Evolutionary conservation across 2,113 vertebrate species (phyloP).

Genomic region (Xyliphius kryptos): DNA sequence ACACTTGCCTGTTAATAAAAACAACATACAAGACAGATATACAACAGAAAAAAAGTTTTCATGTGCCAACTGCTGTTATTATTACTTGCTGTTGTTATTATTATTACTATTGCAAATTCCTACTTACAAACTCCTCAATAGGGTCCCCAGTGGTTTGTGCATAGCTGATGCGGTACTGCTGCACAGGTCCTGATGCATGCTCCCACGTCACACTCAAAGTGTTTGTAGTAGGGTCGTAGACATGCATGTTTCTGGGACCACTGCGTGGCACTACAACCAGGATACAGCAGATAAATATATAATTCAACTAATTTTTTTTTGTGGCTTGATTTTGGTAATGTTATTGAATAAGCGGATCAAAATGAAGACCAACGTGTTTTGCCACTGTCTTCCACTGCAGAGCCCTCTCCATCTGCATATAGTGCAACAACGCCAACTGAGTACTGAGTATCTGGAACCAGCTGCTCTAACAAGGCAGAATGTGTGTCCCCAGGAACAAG

Average conservation of each 20-base stretch:
- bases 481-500: conserved; percentile 76
- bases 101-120: conserved; percentile 45
- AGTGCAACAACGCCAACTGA: conserved; percentile 80
- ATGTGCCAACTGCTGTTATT: neutral
- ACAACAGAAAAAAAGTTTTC: neutral
- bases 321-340: neutral
- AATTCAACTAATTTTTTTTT: neutral
- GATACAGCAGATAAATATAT: neutral
- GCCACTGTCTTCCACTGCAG: conserved; percentile 67
- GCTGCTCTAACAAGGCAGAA: conserved; percentile 72
- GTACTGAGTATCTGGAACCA: conserved; percentile 80
- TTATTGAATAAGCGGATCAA: neutral
- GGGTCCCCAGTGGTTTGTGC: conserved; percentile 85
- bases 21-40: neutral
- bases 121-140: conserved; percentile 93
- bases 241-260: conserved; percentile 82
- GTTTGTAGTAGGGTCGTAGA: conserved; percentile 85
- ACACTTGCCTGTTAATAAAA: conserved; percentile 65
- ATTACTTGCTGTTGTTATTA: too few relatives aligned
- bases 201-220: conserved; percentile 90
- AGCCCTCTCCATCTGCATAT: conserved; percentile 86
- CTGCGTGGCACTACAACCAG: conserved; percentile 70
- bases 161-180: conserved; percentile 87
- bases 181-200: conserved; percentile 86
- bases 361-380: conserved; percentile 78